Base-by-base conservation (phyloP, 2,797 vertebrate genomes). In the Moxostoma hubbsi region DNA sequence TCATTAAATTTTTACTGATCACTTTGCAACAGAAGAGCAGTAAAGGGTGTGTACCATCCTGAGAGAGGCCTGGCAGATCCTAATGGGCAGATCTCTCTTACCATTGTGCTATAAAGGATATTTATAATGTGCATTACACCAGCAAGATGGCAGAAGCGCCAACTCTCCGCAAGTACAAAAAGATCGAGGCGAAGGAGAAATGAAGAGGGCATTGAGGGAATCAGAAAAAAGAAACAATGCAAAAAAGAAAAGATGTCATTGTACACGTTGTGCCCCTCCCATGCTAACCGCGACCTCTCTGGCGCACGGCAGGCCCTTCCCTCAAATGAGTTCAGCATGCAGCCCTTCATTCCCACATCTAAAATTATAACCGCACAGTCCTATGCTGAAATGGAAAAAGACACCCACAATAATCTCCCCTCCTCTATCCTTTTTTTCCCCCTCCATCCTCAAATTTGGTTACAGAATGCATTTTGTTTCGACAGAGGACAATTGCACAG, bases 1-100 rank as follows among this genome's bases (percentile, higher is more conserved):
- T 97, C 97, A 96, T 99, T 96, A 99, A 98, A 97, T 97, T 98
- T 99, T 98, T 97, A 98, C 96, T 97, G 96, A 98, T 98, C 96
- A 97, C 96, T 97, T 95, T 93, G 94, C 96, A 94, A 96, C 94
- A 95, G 93, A 93, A 91, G 93, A 94, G 96, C 94, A 94, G 95
- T 96, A 96, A 96, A 97, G 96, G 92, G 95, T 90, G 93, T 89
- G 93, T 95, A 92, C 93, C 92, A 94, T 94, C 94, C 91, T 87
- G 93, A 92, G 93, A 94, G 92, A 93, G 92, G 89, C 92, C 84
- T 92, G 94, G 93, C 91, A 81, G 50, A 91, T 85, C 89, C 89
- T 92, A 91, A 92, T 89, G 87, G 88, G 88, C 85, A 90, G 89
- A 90, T 89, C 91, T 87, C 90, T 91, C 92, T 83, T 91, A 94